Evolutionary conservation across 2,797 vertebrate species (phyloP), one percentile per base, ranked within the genome.

Genomic region (Coilia nasus): DNA sequence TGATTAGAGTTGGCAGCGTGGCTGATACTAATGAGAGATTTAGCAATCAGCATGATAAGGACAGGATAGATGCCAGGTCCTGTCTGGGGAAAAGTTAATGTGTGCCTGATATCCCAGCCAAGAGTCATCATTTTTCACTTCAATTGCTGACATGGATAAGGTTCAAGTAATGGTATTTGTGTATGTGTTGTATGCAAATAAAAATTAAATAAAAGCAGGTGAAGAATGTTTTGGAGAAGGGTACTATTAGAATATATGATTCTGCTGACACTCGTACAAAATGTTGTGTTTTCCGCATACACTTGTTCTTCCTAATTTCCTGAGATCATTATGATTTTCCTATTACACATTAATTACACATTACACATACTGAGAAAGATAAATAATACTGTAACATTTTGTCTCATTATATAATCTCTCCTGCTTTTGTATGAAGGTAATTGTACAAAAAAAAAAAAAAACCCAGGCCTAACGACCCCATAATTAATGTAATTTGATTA

Each of bases 1-100:
- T 82, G 81, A 57, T 82, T 82, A 25, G 46, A 50, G 54, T 56
- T 82, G 81, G 81, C 81, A 82, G 81, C 54, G 23, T 31, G 46
- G 46, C 54, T 28, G 71, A 78, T 78, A 41, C 31, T 57, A 28
- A 82, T 50, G 46, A 54, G 25, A 50, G 81, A 50, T 25, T 82
- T 56, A 82, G 46, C 54, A 57, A 56, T 82, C 46, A 82, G 46
- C n/a, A 7, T 47, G 21, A 81, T 23, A 50, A 25, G 81, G 54
- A 82, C 54, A 82, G 81, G 46, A 50, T 54, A 25, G 23, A 44
- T 25, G 54, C 81, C 81, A 50, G 81, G 23, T 56, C 81, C 25
- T 23, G 23, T 82, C 46, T 28, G 54, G 14, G n/a, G 46, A 44
- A 15, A 78, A 78, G 71, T 41, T 19, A 44, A 44, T 10, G 71